Base-by-base conservation (phyloP, 2,888 invertebrate species). In the Xylota segnis region DNA sequence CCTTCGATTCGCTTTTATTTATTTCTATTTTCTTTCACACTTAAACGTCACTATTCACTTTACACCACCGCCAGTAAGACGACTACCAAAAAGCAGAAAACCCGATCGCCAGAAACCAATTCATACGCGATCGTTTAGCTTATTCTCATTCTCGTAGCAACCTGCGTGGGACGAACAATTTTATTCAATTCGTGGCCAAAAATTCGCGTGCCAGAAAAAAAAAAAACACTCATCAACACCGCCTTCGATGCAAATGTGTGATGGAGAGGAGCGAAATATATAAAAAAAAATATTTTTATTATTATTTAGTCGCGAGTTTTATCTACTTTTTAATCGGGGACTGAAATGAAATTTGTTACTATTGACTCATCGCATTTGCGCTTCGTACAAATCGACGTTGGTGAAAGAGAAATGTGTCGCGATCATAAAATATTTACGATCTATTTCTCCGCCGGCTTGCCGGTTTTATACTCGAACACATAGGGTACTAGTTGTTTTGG, bases 171-270 rank as follows among this genome's bases (percentile, higher is more conserved):
- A 58, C 10, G 76, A 23, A 40, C 18, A 40, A 63, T 70, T 63
- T 70, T 65, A 65, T 82, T 76, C 32, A 52, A 14, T 70, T 76
- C 37, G 82, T 27, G 76, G 76, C 58, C 61, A 76, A 63, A 43
- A 65, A 82, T 56, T 82, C 70, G 76, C 70, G 82, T 82, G 76
- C 63, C 76, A 70, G 43, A 47, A 43, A 27, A 43, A 27, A 61
- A 72, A 47, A 34, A n/a, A n/a, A n/a, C n/a, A 47, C n/a, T 16
- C 32, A 58, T 58, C 34, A 65, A 50, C 65, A 16, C 14, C 23
- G 6, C 10, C 34, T 5, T 6, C 43, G 32, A 18, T 23, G 56
- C 2, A 34, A 23, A 27, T 18, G 29, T 18, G 29, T n/a, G 9
- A 9, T 54, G 56, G 7, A 7, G 47, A 18, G 10, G 1, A 65